Evolutionary conservation across 92 coral and sea anemone species (phyloP).

Genomic region (Epizoanthus stellaris): DNA sequence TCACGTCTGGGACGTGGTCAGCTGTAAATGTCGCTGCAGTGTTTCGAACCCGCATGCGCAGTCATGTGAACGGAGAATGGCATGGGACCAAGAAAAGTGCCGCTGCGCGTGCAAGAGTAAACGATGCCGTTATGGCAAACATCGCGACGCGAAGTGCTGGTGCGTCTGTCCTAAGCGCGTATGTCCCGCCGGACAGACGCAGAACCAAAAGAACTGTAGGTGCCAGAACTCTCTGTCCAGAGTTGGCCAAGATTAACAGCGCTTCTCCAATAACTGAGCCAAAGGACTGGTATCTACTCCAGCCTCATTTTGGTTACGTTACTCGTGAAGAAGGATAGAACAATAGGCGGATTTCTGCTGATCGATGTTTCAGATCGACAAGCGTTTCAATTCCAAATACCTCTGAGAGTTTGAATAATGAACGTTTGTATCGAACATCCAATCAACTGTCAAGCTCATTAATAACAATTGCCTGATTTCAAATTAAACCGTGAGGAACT

Average conservation of each 20-base stretch:
- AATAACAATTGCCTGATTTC: too few species aligned
- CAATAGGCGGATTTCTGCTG: too few species aligned
- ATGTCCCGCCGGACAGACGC: conserved; percentile 25
- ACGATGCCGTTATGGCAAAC: conserved; percentile 26
- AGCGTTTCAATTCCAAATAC: too few species aligned
- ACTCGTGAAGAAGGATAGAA: too few species aligned
- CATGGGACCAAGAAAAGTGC: conserved; percentile 28
- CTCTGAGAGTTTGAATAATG: too few species aligned
- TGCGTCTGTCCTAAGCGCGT: conserved; percentile 30
- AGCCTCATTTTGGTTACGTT: too few species aligned
- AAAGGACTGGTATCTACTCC: too few species aligned
- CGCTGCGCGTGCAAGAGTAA: conserved; percentile 31
- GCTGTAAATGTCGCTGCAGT: conserved; percentile 35
- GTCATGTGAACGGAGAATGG: conserved; percentile 25
- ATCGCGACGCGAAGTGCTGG: conserved; percentile 21
- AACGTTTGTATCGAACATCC: too few species aligned
- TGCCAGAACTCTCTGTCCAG: background rate
- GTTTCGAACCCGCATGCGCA: background rate
- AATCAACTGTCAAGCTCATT: too few species aligned
- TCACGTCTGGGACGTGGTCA: conserved; percentile 28
- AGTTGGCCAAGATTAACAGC: background rate
- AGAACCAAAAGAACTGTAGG: background rate
- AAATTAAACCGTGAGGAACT: too few species aligned
- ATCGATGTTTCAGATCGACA: too few species aligned
- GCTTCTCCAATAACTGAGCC: too few species aligned